Evolutionary conservation across 2,113 vertebrate genomes (phyloP), one percentile per base, ranked within the genome.

Genomic region (Channa maculata): DNA sequence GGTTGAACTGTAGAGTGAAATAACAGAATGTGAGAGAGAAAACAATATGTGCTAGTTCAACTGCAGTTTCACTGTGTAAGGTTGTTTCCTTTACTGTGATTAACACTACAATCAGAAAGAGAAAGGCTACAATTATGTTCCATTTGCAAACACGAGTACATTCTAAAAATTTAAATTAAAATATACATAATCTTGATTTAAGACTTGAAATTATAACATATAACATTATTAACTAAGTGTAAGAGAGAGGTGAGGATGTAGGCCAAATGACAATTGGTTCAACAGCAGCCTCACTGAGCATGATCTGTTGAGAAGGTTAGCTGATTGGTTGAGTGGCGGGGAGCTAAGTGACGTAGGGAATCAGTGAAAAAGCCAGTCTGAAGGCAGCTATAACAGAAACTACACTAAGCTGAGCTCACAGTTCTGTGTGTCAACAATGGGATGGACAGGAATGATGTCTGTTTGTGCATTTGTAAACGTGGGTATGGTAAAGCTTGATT

Each of bases 311-410:
- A 34, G 41, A 15, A 33, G 33, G 12, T 0, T 24, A 58, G 11
- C 38, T 82, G 80, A 89, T 80, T 86, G 83, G 84, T 57, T 67
- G 33, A 86, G 12, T 7, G 53, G 48, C 66, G 39, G 68, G 49
- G 67, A 75, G 60, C 24, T 65, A 68, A 67, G 82, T 82, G 84
- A 87, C 70, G 46, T 33, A 38, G 51, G 8, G 65, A 81, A 55
- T 66, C 2, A 13, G 76, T 45, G 46, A 60, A 79, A 79, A 72
- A 66, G 70, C 58, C 60, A 14, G 37, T 76, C 36, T 68, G 15
- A 15, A 44, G 58, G 43, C 44, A 65, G 68, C 80, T 84, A 79
- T 88, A 89, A 86, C 70, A 76, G 55, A 75, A 60, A 52, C 54
- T 57, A 39, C 45, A 65, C 46, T 73, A 41, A 77, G 37, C 14